Evolutionary conservation across 2,797 vertebrate genomes (phyloP).

Genomic region (Carcharodon carcharias): DNA sequence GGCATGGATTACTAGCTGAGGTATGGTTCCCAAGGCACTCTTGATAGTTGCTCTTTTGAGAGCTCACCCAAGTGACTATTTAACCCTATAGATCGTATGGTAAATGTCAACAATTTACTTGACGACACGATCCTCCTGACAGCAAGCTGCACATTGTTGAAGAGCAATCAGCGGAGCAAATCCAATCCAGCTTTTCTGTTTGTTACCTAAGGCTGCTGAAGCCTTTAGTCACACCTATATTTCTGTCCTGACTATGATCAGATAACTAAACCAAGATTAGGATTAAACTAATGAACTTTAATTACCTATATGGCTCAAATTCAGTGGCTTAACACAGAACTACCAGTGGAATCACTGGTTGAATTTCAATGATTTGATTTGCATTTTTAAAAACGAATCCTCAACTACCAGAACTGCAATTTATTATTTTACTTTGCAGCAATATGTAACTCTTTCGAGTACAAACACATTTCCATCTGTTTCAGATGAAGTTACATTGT

Average conservation of each 20-base stretch:
- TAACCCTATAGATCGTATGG: background rate
- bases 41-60: background rate
- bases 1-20: background rate
- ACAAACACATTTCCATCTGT: no score
- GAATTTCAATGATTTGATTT: background rate
- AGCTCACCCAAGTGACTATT: background rate
- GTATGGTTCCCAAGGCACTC: background rate
- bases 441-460: no score
- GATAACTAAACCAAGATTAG: background rate
- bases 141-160: background rate
- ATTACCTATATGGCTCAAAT: background rate
- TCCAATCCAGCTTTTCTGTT: background rate
- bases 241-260: background rate
- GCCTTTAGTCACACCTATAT: background rate
- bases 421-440: no score
- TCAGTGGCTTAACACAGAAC: background rate
- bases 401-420: no score
- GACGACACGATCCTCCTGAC: background rate
- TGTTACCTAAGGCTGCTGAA: background rate
- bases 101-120: background rate
- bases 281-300: background rate
- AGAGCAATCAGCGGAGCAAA: background rate
- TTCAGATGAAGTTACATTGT: no score
- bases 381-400: background rate
- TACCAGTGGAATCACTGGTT: background rate